These are phyloP conservation scores for Pteropus rufus DNA, from an alignment of 2,797 vertebrate species.

Conservation along the genomic window DNA sequence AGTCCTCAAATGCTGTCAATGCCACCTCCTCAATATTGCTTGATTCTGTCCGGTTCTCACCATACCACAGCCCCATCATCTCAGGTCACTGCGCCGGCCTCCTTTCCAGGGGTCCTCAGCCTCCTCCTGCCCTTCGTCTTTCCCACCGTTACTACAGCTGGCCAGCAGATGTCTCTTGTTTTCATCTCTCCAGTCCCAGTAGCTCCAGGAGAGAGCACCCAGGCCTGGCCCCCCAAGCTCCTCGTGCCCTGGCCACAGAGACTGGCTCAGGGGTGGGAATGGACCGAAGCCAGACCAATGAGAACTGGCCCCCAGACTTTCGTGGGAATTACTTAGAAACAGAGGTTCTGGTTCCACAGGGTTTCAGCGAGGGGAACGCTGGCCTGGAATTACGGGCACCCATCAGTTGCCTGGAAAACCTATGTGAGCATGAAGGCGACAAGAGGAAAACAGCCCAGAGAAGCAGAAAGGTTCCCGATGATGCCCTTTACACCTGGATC, in stretches of 20 bases:
- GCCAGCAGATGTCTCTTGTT: neutral
- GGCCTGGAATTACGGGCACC: neutral
- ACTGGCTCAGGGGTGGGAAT: neutral
- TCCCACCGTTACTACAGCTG: neutral
- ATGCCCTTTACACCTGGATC: neutral
- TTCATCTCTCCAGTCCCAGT: neutral
- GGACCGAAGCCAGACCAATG: neutral
- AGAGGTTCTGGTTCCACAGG: neutral
- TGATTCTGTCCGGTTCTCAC: neutral
- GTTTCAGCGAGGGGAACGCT: neutral
- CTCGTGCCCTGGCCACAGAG: neutral
- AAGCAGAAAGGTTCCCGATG: neutral
- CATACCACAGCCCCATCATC: rapidly evolving
- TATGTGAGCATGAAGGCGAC: neutral
- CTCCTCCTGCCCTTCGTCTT: neutral
- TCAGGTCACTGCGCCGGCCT: neutral
- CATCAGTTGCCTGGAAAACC: neutral
- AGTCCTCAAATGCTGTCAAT: neutral
- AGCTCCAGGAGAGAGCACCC: neutral
- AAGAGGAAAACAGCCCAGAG: neutral
- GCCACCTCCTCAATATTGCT: neutral
- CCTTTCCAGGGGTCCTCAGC: neutral
- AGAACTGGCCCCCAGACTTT: neutral
- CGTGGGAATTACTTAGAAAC: neutral
- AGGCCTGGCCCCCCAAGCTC: neutral